Base-by-base conservation (phyloP, 2,113 vertebrate species). In the Prietella phreatophila region DNA sequence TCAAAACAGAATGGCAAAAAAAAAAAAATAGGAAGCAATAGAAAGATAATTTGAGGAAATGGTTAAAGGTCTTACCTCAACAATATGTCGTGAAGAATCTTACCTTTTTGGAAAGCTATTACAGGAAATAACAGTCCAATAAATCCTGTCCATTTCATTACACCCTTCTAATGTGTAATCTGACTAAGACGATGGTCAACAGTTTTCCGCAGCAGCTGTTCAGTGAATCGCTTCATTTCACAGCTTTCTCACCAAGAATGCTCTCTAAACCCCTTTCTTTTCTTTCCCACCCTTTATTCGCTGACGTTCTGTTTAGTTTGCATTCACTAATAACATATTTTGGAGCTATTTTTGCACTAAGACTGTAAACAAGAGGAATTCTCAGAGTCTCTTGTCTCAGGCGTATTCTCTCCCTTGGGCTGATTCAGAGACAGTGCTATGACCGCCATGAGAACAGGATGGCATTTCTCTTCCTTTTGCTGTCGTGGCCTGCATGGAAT, bases 401-500 rank as follows among this genome's bases (percentile, higher is more conserved):
- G 67, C 8, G 67, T 76, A 13, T 47, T 55, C n/a, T 39, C n/a
- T 89, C 80, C 79, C 79, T 14, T n/a, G 88, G 60, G 85, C 58
- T 53, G 25, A 58, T 79, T 61, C 33, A 60, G 71, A 86, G 60
- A 67, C n/a, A 60, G 55, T 76, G 17, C 56, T 69, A 8, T 83
- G 88, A 89, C 81, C 88, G 83, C 47, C 27, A 65, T 86, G 71
- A 83, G 81, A 89, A 86, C 56, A 78, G 33, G 39, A 82, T 79
- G 53, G 39, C 79, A 75, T 83, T 86, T 47, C 20, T 39, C 2
- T 82, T 73, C 53, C 83, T 69, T 80, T 58, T 33, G 6, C 65
- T 65, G 36, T 75, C 30, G 27, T 58, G 65, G 79, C 63, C 19
- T n/a, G 63, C 76, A 39, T 82, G 22, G 63, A 19, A 80, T 42